phyloP scores from a whole-genome alignment of 2,113 vertebrate species.

The Corydoras sp. region DNA sequence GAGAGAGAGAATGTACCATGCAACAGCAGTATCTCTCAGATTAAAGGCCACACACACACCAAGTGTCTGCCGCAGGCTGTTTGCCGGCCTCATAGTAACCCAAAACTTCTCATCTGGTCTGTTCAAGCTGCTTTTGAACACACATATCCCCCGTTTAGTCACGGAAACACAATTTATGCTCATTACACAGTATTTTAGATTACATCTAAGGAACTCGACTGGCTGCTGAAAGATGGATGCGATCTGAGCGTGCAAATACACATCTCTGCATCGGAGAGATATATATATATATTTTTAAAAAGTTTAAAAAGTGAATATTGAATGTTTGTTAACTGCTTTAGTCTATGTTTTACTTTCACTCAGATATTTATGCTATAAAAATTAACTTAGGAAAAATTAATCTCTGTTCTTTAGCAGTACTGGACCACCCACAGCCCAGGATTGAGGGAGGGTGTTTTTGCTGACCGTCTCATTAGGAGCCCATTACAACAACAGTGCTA shows the following conservation, averaged over 20 bases:
- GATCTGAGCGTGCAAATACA: conserved; percentile 31
- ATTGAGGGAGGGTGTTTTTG: conserved; percentile 43
- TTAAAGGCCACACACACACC: conserved; percentile 79
- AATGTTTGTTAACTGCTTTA: conserved; percentile 63
- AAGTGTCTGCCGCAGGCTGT: conserved; percentile 72
- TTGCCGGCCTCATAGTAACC: conserved; percentile 76
- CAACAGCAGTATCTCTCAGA: conserved; percentile 53
- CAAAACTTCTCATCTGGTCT: conserved; percentile 70
- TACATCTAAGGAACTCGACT: conserved; percentile 65
- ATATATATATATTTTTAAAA: conserved; percentile 26
- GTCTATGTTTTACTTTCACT: conserved; percentile 59
- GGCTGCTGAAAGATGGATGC: conserved; percentile 64
- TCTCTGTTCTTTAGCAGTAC: conserved; percentile 21
- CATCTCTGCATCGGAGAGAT: conserved; percentile 18
- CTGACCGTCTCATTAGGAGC: conserved; percentile 39
- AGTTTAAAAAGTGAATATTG: conserved; percentile 46
- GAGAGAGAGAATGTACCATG: background rate
- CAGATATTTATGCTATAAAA: conserved; percentile 62
- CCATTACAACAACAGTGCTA: conserved; percentile 39
- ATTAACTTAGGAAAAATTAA: conserved; percentile 55
- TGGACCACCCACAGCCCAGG: conserved; percentile 75
- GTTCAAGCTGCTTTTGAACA: conserved; percentile 74
- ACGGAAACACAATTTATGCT: conserved; percentile 84
- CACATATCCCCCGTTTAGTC: conserved; percentile 75
- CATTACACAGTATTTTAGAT: conserved; percentile 81